Evolutionary conservation across 2,888 invertebrate species (phyloP), one percentile per base, ranked within the genome.

Genomic region (Griposia aprilina): DNA sequence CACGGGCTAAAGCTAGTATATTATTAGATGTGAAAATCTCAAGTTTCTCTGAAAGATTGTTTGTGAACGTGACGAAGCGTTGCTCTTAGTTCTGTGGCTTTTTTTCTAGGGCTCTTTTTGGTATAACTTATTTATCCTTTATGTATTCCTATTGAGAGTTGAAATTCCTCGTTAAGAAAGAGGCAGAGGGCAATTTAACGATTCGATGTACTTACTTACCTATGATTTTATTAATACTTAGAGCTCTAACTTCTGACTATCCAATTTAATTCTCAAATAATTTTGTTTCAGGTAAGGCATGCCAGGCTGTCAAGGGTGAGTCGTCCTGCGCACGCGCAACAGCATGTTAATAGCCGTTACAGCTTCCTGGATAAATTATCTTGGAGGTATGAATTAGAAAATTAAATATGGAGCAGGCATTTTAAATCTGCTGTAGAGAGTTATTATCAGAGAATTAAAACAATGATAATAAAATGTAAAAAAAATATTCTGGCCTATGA

Each of bases 261-360:
- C n/a, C 11, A 26, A 60, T 63, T 20, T 73, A 62, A 83, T 30
- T 59, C 30, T 59, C 17, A 7, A 63, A 48, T 69, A 1, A 62
- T 66, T n/a, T 86, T 84, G 70, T 83, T 84, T 71, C 86, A 84
- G 84, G 84, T 84, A 84, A 82, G 86, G 11, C 63, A 70, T 82
- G 65, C 55, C 72, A 30, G 6, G 30, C 72, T 23, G 41, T 63
- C 72, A 73, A 69, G 52, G 30, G 41, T 60, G 66, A 74, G 66
- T 36, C 50, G 17, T 7, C 50, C 17, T 60, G 85, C 52, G 73
- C 78, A 70, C 72, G 63, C 83, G 86, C 78, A 26, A 15, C 62
- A 26, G 48, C 63, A 52, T 76, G 63, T 74, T 66, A 20, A 50
- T 66, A 81, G 57, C 69, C 26, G 52, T 68, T 55, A 76, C 74